A percentile compares a stretch with the other conserved stretches of the same genome.
Conservation (phyloP, 2,113 vertebrate species). For the Egretta garzetta region DNA sequence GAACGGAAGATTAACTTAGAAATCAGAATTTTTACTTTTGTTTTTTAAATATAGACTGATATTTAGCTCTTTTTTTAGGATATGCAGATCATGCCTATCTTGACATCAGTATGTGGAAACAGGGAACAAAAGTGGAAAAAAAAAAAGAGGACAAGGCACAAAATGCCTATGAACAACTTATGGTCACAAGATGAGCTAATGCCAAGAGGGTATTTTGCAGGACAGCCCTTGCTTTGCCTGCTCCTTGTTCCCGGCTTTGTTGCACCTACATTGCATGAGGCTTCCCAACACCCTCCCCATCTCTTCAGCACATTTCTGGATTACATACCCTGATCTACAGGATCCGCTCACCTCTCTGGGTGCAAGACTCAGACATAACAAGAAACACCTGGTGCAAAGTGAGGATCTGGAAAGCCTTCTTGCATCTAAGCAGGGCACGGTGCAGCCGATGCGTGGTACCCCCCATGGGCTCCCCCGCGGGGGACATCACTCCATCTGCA, state of each 20-base stretch:
- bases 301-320: background rate
- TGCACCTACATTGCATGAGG: background rate
- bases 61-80: slow-evolving; percentile 24
- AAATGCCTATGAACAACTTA: background rate
- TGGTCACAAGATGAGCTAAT: background rate
- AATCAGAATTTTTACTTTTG: background rate
- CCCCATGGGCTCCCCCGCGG: rapidly evolving
- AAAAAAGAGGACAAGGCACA: background rate
- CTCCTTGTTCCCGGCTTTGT: background rate
- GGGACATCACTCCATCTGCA: background rate
- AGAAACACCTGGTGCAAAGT: background rate
- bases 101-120: slow-evolving; percentile 15
- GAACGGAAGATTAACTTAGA: slow-evolving; percentile 21
- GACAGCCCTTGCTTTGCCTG: background rate
- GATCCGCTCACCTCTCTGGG: background rate
- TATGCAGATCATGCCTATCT: background rate
- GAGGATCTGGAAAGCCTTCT: background rate
- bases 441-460: background rate
- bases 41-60: background rate
- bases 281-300: background rate
- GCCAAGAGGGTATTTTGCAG: background rate
- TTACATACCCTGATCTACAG: background rate
- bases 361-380: background rate
- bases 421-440: background rate
- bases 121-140: background rate